Evolutionary conservation across 1,140 invertebrate species (phyloP).

Genomic region (Pachypsylla venusta): DNA sequence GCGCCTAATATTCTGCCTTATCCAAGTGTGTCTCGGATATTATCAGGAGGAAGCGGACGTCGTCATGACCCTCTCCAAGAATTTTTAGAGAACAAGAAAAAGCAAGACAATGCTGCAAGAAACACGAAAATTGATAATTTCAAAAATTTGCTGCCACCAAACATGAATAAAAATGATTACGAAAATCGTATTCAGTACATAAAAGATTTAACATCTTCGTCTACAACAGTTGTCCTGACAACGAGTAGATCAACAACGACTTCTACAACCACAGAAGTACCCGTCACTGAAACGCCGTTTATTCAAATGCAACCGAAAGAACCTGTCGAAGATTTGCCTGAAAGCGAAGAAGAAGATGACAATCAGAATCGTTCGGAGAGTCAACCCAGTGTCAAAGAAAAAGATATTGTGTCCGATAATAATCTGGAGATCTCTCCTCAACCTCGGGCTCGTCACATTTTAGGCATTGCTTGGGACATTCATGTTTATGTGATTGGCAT

Average conservation of each 20-base stretch:
- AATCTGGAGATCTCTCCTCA: constrained; percentile 22
- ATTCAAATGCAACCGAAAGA: background rate
- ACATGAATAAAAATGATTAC: background rate
- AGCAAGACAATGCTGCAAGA: constrained; percentile 21
- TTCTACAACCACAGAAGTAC: constrained; percentile 12
- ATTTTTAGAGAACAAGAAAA: constrained; percentile 20
- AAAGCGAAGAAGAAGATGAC: constrained; percentile 20
- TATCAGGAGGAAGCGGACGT: constrained; percentile 61
- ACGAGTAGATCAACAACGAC: background rate
- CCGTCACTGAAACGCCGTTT: background rate
- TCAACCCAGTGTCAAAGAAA: constrained; percentile 13
- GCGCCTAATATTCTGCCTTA: constrained; percentile 36
- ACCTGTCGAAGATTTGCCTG: constrained; percentile 16
- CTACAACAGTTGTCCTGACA: background rate
- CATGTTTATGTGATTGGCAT: constrained; percentile 72
- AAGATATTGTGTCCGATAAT: constrained; percentile 17
- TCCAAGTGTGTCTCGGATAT: constrained; percentile 57
- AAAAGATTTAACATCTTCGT: background rate
- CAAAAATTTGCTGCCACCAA: constrained; percentile 21
- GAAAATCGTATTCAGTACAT: background rate
- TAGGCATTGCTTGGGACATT: constrained; percentile 66
- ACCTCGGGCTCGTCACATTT: constrained; percentile 24
- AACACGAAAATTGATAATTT: constrained; percentile 23
- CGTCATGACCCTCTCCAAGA: constrained; percentile 52
- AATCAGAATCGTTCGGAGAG: constrained; percentile 16